A percentile compares a stretch with the other conserved stretches of the same genome.
phyloP scores from a whole-genome alignment of 2,888 invertebrate species.

The Mamestra brassicae region DNA sequence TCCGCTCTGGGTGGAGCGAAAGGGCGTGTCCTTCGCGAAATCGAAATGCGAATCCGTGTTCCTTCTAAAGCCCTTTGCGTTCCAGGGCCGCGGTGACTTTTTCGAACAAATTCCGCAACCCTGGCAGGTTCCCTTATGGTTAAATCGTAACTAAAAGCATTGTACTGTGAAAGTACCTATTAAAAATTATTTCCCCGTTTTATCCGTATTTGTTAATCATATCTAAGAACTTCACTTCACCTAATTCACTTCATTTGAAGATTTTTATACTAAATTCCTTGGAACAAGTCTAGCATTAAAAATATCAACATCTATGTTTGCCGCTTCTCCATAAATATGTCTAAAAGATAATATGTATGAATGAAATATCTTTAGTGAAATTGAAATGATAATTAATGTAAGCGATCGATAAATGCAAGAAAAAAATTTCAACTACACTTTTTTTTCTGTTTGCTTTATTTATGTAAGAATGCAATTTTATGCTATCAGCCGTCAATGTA shows the following conservation, averaged over 20 bases:
- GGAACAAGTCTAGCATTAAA: constrained; percentile 22
- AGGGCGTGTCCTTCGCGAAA: too few relatives aligned
- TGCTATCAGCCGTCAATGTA: not conserved
- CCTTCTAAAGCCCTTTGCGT: too few relatives aligned
- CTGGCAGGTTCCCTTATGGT: too few relatives aligned
- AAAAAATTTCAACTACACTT: constrained; percentile 10
- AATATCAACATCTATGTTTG: constrained; percentile 5
- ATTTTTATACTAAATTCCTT: not conserved
- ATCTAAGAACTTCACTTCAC: too few relatives aligned
- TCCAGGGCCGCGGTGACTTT: too few relatives aligned
- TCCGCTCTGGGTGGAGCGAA: too few relatives aligned
- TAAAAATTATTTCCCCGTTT: not conserved
- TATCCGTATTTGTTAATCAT: not conserved
- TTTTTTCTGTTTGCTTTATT: not conserved
- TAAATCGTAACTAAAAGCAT: not conserved
- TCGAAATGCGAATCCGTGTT: too few relatives aligned
- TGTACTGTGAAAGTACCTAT: not conserved
- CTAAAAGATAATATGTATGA: constrained; percentile 30
- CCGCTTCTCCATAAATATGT: constrained; percentile 21
- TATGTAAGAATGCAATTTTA: constrained; percentile 6
- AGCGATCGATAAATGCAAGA: constrained; percentile 25
- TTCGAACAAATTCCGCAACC: too few relatives aligned
- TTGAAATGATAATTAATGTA: constrained; percentile 27
- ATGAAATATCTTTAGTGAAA: constrained; percentile 47
- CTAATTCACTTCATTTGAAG: too few relatives aligned